phyloP scores from a whole-genome alignment of 2,888 invertebrate genomes.

The Andrena camellia region DNA sequence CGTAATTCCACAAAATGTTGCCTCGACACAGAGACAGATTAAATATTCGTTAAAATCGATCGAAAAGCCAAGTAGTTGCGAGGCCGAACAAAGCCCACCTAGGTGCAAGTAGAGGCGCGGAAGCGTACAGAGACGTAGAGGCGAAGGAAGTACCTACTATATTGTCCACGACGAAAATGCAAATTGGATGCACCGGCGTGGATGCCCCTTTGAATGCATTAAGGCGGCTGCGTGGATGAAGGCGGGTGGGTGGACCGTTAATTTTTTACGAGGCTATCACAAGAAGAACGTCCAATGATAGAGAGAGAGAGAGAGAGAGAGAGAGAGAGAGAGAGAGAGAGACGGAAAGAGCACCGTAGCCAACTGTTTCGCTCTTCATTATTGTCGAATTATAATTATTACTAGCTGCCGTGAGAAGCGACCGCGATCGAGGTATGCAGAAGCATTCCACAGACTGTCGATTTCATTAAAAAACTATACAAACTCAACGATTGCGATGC shows the following conservation, averaged over 20 bases:
- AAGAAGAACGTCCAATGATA: constrained; percentile 41
- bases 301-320: constrained; percentile 11
- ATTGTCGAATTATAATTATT: constrained; percentile 64
- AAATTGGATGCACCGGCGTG: constrained; percentile 55
- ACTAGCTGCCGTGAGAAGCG: constrained; percentile 29
- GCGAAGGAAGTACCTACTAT: constrained; percentile 36
- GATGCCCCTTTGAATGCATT: constrained; percentile 49
- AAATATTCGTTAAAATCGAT: constrained; percentile 17
- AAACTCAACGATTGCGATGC: constrained; percentile 14
- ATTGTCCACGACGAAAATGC: constrained; percentile 65
- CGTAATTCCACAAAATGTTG: neutral
- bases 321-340: constrained; percentile 16
- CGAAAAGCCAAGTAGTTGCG: neutral
- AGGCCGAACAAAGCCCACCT: neutral
- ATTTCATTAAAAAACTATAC: constrained; percentile 27
- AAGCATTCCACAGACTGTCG: neutral
- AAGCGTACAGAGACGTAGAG: neutral
- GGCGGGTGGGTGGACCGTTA: constrained; percentile 55
- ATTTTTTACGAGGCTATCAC: constrained; percentile 60
- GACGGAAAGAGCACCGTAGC: constrained; percentile 2
- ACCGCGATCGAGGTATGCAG: neutral
- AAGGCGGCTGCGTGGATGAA: constrained; percentile 24
- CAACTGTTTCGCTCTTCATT: constrained; percentile 53
- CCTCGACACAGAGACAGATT: neutral
- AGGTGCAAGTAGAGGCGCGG: neutral